Evolutionary conservation across 2,888 invertebrate species (phyloP), one percentile per base, ranked within the genome.

Genomic region (Drosophila trichaetosa): DNA sequence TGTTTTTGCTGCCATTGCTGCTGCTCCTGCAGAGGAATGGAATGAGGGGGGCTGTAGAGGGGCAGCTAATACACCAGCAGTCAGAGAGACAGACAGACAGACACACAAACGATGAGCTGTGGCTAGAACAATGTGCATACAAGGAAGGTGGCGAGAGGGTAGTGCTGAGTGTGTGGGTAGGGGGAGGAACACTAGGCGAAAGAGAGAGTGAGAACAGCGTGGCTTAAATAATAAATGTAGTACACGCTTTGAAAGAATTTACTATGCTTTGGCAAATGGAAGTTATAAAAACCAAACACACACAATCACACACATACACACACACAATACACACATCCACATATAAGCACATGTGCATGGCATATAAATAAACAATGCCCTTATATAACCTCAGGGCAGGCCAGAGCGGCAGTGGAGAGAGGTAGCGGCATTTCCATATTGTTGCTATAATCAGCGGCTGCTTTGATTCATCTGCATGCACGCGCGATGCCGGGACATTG

Each of bases 381-480:
- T 84, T 87, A 75, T 73, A 78, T 73, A 80, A 76, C 80, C 76
- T 68, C 53, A 51, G 70, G 76, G 76, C 71, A 49, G 58, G 38
- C 42, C 54, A 34, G 48, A 34, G 21, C 33, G 36, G 58, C 46
- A 56, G 61, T 54, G 66, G 42, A 38, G 63, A 58, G 66, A 68
- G 66, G 80, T 62, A 73, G 74, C 69, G 86, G 83, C 77, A 87
- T 83, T 85, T 87, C 84, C 84, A 85, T 85, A 87, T 85, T 85
- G 87, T 85, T 85, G 84, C 87, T 87, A 85, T 85, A 85, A 85
- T 85, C 84, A 85, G 84, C 87, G 84, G 81, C 87, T 81, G 84
- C 88, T 85, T 85, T 85, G 84, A 85, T 85, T 85, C 84, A 85
- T 85, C 84, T 85, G 87, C 83, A 85, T 87, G 83, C 85, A 76